phyloP scores from a whole-genome alignment of 1,140 invertebrate genomes.

The Pseudachorutes palmiensis region DNA sequence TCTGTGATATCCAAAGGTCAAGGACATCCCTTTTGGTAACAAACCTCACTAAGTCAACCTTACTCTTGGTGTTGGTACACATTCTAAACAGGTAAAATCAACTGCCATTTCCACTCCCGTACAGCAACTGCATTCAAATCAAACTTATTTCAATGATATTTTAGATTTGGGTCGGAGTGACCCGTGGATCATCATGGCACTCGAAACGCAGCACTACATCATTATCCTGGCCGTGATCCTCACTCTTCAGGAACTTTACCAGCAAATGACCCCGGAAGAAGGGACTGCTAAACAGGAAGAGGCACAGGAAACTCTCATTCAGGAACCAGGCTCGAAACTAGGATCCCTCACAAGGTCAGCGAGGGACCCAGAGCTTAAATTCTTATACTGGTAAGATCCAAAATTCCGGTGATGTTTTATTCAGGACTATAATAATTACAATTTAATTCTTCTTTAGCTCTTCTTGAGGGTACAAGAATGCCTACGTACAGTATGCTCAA shows the following conservation, averaged over 20 bases:
- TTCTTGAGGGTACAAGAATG: constrained; percentile 68
- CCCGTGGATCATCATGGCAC: not conserved
- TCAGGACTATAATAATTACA: not conserved
- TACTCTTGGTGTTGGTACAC: no score
- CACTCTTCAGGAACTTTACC: not conserved
- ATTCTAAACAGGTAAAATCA: no score
- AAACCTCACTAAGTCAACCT: no score
- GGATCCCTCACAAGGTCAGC: not conserved
- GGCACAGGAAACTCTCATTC: not conserved
- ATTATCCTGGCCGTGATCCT: constrained; percentile 2
- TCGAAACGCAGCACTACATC: constrained; percentile 3
- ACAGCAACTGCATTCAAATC: no score
- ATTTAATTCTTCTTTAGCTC: not conserved
- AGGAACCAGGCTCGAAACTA: not conserved
- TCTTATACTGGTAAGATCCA: constrained; percentile 47
- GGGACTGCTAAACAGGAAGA: not conserved
- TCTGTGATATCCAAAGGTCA: no score
- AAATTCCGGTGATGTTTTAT: not conserved
- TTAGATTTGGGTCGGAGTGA: not conserved
- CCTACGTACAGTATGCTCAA: constrained; percentile 50
- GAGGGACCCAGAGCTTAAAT: constrained; percentile 46
- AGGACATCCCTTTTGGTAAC: no score
- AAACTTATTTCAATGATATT: not conserved
- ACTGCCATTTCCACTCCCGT: no score
- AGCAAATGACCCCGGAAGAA: not conserved